Evolutionary conservation across 2,797 vertebrate species (phyloP).

Genomic region (Tadarida brasiliensis): DNA sequence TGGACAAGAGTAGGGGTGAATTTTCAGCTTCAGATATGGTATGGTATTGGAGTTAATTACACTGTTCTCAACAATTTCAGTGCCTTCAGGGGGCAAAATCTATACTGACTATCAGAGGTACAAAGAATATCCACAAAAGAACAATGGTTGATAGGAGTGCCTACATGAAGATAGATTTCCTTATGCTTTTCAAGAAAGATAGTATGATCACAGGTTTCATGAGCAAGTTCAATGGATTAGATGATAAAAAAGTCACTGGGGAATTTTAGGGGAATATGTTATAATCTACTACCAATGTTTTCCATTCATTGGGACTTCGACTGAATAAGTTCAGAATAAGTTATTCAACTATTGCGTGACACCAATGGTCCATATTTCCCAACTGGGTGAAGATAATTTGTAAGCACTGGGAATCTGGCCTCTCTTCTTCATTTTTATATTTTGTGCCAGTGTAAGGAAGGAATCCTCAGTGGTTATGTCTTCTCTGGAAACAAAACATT

Average conservation of each 20-base stretch:
- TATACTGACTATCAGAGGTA: background rate
- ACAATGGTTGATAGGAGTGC: background rate
- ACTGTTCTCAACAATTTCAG: background rate
- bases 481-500: background rate
- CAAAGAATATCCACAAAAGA: background rate
- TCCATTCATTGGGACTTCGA: background rate
- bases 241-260: background rate
- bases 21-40: conserved; percentile 27
- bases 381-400: background rate
- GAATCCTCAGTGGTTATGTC: background rate
- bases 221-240: background rate
- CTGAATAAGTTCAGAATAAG: background rate
- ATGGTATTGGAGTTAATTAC: background rate
- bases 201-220: background rate
- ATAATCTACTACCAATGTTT: background rate
- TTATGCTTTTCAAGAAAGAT: background rate
- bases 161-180: background rate
- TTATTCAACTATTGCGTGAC: background rate
- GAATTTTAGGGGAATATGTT: background rate
- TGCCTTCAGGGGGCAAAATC: background rate
- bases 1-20: background rate
- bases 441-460: background rate
- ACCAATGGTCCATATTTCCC: background rate
- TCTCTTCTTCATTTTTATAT: background rate
- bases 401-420: background rate